A percentile compares a stretch with the other conserved stretches of the same genome.
These are phyloP conservation scores for Drosophila gunungcola DNA, from an alignment of 1,140 invertebrate species.

Conservation along the genomic window DNA sequence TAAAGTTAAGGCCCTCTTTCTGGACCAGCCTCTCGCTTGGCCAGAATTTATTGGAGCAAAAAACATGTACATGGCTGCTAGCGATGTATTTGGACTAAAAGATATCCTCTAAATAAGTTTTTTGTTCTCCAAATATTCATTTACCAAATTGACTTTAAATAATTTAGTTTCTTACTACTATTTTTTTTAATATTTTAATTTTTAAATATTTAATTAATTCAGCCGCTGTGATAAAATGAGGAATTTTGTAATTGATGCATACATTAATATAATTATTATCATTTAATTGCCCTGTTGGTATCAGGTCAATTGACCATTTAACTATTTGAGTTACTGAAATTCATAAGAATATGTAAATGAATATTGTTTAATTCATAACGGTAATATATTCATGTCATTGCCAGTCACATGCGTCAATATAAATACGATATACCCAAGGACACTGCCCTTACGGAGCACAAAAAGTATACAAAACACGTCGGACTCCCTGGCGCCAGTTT, in stretches of 20 bases:
- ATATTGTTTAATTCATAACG: constrained; percentile 10
- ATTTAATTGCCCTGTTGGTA: no score
- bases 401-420: constrained; percentile 22
- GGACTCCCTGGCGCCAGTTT: constrained; percentile 72
- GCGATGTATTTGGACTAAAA: no score
- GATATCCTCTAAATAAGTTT: constrained; percentile 2
- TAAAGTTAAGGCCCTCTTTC: constrained; percentile 49
- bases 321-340: constrained; percentile 7
- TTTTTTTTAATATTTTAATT: no score
- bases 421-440: constrained; percentile 16
- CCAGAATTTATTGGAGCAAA: constrained; percentile 60
- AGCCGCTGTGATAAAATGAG: no score
- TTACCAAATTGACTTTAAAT: no score
- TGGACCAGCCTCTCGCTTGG: constrained; percentile 9
- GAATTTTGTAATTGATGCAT: no score
- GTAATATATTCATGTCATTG: constrained; percentile 28
- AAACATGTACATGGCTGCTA: constrained; percentile 14
- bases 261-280: no score
- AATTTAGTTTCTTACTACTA: no score
- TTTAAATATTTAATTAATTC: no score
- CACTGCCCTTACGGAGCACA: constrained; percentile 1
- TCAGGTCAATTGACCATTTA: constrained; percentile 9
- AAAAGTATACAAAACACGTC: constrained; percentile 48
- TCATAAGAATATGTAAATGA: constrained; percentile 19
- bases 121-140: no score